Conservation (phyloP, 2,797 vertebrate genomes). For the Masticophis lateralis region DNA sequence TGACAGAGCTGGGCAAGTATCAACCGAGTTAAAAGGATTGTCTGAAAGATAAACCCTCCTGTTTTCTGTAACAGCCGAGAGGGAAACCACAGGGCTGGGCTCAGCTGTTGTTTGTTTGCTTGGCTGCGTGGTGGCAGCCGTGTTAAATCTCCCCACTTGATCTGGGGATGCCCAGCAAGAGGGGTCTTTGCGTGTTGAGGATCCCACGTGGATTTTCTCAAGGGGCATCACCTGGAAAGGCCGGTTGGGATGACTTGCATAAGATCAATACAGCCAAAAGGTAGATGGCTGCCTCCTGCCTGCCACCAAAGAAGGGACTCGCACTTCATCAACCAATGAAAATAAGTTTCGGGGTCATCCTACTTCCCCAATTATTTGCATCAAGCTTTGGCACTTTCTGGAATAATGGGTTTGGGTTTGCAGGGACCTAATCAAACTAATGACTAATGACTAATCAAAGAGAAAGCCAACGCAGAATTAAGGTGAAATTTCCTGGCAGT, state of each 20-base stretch:
- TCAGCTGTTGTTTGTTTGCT: conserved; percentile 30
- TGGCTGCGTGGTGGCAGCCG: conserved; percentile 8
- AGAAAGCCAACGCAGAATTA: no score
- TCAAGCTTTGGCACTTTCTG: background rate
- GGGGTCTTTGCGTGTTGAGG: background rate
- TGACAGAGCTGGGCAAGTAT: conserved; percentile 65
- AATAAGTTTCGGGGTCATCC: background rate
- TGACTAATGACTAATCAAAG: no score
- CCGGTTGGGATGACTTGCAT: no score
- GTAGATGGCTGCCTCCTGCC: no score
- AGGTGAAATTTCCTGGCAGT: no score
- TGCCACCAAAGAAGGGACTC: background rate
- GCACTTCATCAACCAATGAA: background rate
- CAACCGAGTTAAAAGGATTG: conserved; percentile 54
- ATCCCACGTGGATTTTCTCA: background rate
- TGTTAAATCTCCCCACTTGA: conserved; percentile 24
- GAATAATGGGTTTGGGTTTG: background rate
- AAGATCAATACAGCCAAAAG: background rate
- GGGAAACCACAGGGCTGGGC: conserved; percentile 51
- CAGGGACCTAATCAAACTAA: background rate
- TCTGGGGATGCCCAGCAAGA: conserved; percentile 14
- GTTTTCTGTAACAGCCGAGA: conserved; percentile 31
- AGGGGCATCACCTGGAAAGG: background rate
- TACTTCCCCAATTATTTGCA: no score
- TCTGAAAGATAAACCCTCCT: conserved; percentile 45